Base-by-base conservation (phyloP, 1,140 invertebrate genomes). In the Drosophila mauritiana region DNA sequence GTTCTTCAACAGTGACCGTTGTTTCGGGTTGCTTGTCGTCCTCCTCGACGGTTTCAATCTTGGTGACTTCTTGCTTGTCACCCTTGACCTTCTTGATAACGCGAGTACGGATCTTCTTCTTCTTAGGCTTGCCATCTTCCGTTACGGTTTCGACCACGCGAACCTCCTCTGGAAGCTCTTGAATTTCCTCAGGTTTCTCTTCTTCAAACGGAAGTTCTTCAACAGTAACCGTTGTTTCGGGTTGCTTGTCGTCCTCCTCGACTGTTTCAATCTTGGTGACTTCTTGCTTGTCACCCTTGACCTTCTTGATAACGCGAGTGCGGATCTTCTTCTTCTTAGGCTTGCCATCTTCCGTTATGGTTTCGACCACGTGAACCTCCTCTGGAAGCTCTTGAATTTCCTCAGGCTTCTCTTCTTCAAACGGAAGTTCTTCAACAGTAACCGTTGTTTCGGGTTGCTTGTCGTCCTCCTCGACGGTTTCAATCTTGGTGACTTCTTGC, bases 271-370 rank as follows among this genome's bases (percentile, higher is more conserved):
- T 48, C 12, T 48, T 48, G 0, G 45, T 48, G 12, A 48, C 45
- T 27, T 48, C 45, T 27, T 48, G 45, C 13, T 48, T 48, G 22
- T 27, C 45, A n/a, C 45, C 45, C 45, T 48, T 48, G 22, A 48
- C 45, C 45, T 48, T 48, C 45, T 48, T 48, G 1, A 48, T 48
- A 6, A 48, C 22, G 2, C 45, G 45, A 48, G 45, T 48, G 1
- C 45, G 45, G 22, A 48, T 48, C 12, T 48, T 48, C 45, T 48
- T 48, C 45, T 48, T 48, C 45, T 48, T 48, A 6, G 45, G 45
- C 45, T 48, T 48, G 22, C 45, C 45, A 13, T 48, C 45, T 27
- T 48, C 45, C 20, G 45, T 48, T 8, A 48, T 8, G 2, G 45
- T 48, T 48, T 48, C 45, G n/a, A 48, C 45, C 0, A 48, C 22